phyloP scores from a whole-genome alignment of 1,140 invertebrate species.

The Dendroctonus valens region DNA sequence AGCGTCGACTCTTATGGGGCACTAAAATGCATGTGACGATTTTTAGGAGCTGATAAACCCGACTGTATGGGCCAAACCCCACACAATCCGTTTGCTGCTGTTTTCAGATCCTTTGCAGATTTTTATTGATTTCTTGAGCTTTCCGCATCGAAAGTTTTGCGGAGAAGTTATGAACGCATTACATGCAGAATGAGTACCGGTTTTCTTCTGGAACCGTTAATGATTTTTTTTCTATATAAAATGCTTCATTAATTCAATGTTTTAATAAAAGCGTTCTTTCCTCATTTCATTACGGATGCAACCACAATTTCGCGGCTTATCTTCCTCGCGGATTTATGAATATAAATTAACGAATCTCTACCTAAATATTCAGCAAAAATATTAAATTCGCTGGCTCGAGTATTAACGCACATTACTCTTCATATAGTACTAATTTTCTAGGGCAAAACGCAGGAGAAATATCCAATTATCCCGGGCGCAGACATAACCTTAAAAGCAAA shows the following conservation, averaged over 20 bases:
- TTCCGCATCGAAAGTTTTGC: neutral
- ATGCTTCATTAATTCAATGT: too few species aligned
- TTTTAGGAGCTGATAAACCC: conserved; percentile 13
- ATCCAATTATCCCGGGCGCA: conserved; percentile 5
- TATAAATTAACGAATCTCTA: conserved; percentile 9
- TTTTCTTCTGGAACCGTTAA: too few species aligned
- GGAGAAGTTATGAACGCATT: neutral
- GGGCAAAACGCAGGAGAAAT: neutral
- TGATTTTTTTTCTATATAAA: too few species aligned
- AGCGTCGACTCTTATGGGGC: conserved; percentile 9
- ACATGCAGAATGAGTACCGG: too few species aligned
- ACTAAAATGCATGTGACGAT: conserved; percentile 19
- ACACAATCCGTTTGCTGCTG: neutral
- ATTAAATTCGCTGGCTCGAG: conserved; percentile 1
- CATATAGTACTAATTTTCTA: conserved; percentile 11
- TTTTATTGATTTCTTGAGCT: neutral
- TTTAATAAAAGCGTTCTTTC: too few species aligned
- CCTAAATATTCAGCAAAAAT: conserved; percentile 8
- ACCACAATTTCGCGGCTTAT: too few species aligned
- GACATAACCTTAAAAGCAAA: conserved; percentile 9
- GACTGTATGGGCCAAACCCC: conserved; percentile 7
- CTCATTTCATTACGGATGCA: too few species aligned
- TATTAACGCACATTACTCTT: conserved; percentile 9
- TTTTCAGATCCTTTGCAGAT: neutral
- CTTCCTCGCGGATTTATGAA: conserved; percentile 2